Conservation (phyloP, 2,888 invertebrate species). For the Allolobophora icterica region DNA sequence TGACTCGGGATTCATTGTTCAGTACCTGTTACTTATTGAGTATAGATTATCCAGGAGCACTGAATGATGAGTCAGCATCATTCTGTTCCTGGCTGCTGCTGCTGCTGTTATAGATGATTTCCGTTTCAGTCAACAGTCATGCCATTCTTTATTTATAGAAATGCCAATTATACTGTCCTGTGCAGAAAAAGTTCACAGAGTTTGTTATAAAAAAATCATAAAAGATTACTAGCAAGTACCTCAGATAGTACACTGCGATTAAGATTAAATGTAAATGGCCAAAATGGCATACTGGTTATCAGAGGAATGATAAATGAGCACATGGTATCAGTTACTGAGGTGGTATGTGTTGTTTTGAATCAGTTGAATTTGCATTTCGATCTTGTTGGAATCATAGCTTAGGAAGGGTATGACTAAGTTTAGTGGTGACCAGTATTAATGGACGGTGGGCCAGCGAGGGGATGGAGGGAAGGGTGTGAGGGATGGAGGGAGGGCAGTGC, state of each 20-base stretch:
- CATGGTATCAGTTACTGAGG: neutral
- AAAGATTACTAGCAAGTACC: neutral
- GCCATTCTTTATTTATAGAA: neutral
- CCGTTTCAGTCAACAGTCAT: slow-evolving; percentile 9
- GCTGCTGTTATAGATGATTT: neutral
- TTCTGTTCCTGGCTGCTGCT: neutral
- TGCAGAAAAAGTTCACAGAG: neutral
- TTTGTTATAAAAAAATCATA: neutral
- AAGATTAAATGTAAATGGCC: neutral
- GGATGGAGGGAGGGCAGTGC: neutral
- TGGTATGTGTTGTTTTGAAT: neutral
- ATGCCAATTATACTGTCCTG: neutral
- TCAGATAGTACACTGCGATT: neutral
- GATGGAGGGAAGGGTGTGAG: neutral
- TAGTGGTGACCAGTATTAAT: neutral
- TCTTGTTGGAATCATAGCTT: neutral
- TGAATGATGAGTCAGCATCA: neutral
- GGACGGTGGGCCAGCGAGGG: neutral
- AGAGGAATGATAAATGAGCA: neutral
- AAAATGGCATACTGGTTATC: neutral
- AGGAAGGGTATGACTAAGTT: neutral
- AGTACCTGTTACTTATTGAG: slow-evolving; percentile 1
- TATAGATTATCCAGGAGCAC: neutral
- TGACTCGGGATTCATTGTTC: neutral
- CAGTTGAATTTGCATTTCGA: neutral